Evolutionary conservation across 2,888 invertebrate species (phyloP), one percentile per base, ranked within the genome.

Genomic region (Dysmachus trigonus): DNA sequence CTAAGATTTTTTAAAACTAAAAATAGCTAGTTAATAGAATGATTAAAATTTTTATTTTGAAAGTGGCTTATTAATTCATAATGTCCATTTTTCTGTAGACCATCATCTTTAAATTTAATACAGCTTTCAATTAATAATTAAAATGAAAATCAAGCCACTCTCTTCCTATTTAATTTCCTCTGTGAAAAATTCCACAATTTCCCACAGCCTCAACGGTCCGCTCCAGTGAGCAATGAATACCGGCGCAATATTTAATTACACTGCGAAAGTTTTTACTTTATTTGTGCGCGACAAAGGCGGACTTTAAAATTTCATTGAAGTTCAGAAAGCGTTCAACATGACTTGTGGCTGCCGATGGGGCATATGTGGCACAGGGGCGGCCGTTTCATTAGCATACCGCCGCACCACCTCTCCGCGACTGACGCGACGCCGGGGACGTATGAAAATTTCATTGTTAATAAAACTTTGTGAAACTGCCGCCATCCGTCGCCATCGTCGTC

Each of bases 361-460:
- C 1, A 10, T 41, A 41, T 2, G 41, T 13, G 10, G 8, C 4
- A 41, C 41, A 41, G 7, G 15, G 10, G 15, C 41, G 41, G 10
- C 15, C 41, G 41, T 8, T 41, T 41, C 41, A 41, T 41, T 41
- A 41, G 41, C 41, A 41, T 41, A 41, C 41, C 41, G n/a, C n/a
- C n/a, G n/a, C n/a, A n/a, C n/a, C n/a, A n/a, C n/a, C n/a, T n/a
- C n/a, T n/a, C 10, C 41, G 6, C 15, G 41, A 2, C 41, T 10
- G 10, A 2, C 10, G 41, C 4, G 41, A 3, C 41, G 41, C 4
- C 10, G 41, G 18, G 13, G 30, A 27, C 71, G n/a, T 47, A 77
- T 77, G 77, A 77, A 77, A 77, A 13, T 77, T 77, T 77, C 77
- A 77, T 41, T 27, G 41, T 51, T 79, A 47, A 79, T 81, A 81